Base-by-base conservation (phyloP, 2,888 invertebrate genomes). In the Tenthredo scrophulariae region DNA sequence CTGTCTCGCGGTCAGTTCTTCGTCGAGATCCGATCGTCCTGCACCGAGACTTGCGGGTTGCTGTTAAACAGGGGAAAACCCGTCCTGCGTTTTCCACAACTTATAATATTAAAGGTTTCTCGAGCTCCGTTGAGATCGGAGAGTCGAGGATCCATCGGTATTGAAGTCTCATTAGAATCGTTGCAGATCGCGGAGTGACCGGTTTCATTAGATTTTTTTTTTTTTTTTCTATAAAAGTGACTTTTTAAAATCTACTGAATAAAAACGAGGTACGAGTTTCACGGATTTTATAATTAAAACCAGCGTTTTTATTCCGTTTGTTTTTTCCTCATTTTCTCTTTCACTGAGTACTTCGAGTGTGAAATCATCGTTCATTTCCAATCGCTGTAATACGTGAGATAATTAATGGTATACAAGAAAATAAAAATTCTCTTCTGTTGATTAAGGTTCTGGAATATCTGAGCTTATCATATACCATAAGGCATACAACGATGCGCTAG, bases 1-100 rank as follows among this genome's bases (percentile, higher is more conserved):
- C 85, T 88, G 85, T 86, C 85, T 85, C 65, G 79, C 87, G 89
- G 87, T 90, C 91, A 91, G 91, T 91, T 87, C 87, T 88, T 88
- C 87, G 86, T 85, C 43, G 83, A 67, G 84, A 70, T 33, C 84
- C 86, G 74, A 74, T 79, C 84, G 40, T 86, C 79, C 84, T 46
- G 65, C 83, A 83, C 33, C 83, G 26, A 18, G 22, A 37, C 33
- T 7, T 15, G 9, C 10, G 18, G 70, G 70, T 74, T 74, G 43
- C 18, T 26, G 72, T 22, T 74, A 22, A 43, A 29, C 40, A 43
- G 72, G 7, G 70, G 70, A 29, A 70, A 67, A 18, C 2, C 9
- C 15, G 15, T 37, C 26, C 37, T 74, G 5, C 22, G 72, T 74
- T 74, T 74, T 37, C n/a, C 70, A 70, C n/a, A 13, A 74, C 18